Percentiles rank a stretch among this genome's conserved stretches.
Conservation (phyloP, 2,113 vertebrate species). For the Heterocephalus glaber region DNA sequence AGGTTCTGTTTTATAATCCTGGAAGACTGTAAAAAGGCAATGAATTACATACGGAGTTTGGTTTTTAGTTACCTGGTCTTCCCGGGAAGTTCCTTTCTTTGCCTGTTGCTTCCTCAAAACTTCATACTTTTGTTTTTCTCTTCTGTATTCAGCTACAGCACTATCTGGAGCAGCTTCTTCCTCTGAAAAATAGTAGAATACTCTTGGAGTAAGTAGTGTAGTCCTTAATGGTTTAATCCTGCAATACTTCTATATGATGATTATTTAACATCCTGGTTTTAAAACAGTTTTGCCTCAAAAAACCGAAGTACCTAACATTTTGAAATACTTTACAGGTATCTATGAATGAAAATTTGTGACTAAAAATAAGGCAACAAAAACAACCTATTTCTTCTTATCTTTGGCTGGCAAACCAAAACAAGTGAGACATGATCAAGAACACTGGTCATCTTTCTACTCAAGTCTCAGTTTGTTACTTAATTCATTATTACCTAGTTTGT, state of each 20-base stretch:
- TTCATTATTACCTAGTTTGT: slow-evolving; percentile 17
- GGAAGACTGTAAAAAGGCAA: slow-evolving; percentile 32
- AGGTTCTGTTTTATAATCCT: slow-evolving; percentile 18
- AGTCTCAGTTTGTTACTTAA: not conserved
- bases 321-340: not conserved
- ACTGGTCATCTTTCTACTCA: not conserved
- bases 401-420: slow-evolving; percentile 13
- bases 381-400: not conserved
- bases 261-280: not conserved
- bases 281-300: slow-evolving; percentile 10
- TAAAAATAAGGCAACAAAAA: not conserved
- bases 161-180: slow-evolving; percentile 86
- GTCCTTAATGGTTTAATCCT: slow-evolving; percentile 27
- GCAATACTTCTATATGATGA: slow-evolving; percentile 13
- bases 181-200: slow-evolving; percentile 78
- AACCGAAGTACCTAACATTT: not conserved
- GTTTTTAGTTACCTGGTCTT: slow-evolving; percentile 88
- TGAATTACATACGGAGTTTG: not conserved
- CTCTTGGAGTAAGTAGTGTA: slow-evolving; percentile 55
- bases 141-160: slow-evolving; percentile 93
- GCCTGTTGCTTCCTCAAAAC: slow-evolving; percentile 89
- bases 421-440: slow-evolving; percentile 8
- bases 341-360: slow-evolving; percentile 22
- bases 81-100: slow-evolving; percentile 88
- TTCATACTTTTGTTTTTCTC: slow-evolving; percentile 95